Evolutionary conservation across 2,888 invertebrate genomes (phyloP).

Genomic region (Drosophila nigritarsus): DNA sequence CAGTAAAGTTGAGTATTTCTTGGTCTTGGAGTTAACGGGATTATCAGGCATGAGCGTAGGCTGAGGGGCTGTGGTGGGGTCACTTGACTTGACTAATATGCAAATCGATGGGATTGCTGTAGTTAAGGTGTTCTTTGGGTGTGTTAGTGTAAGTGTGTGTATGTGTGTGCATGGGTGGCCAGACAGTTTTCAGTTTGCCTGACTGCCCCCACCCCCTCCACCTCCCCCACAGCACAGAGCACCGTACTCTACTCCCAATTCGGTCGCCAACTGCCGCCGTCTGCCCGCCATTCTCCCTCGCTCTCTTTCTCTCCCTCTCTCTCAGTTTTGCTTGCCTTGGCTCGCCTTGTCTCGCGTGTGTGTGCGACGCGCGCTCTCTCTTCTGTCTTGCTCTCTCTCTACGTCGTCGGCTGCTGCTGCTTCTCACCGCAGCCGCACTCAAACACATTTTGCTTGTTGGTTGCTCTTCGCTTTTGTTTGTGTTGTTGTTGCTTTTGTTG

Average conservation of each 20-base stretch:
- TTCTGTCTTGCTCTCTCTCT: constrained; percentile 53
- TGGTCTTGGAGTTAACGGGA: constrained; percentile 1
- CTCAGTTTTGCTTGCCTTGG: constrained; percentile 46
- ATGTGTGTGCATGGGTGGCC: constrained; percentile 58
- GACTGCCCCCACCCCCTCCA: constrained; percentile 1
- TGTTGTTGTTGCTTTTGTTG: constrained; percentile 60
- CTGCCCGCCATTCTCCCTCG: constrained; percentile 55
- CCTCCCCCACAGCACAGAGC: constrained; percentile 16
- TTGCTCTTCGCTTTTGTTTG: constrained; percentile 78
- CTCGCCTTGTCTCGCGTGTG: constrained; percentile 69
- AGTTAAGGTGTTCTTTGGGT: constrained; percentile 42
- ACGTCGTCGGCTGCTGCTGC: constrained; percentile 39
- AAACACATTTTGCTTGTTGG: constrained; percentile 76
- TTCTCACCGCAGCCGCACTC: constrained; percentile 74
- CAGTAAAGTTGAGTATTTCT: constrained; percentile 8
- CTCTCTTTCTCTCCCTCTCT: constrained; percentile 20
- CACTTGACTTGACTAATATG: constrained; percentile 60
- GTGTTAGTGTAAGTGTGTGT: constrained; percentile 2
- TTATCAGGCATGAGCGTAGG: neutral
- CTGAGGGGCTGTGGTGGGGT: neutral
- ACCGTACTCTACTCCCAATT: constrained; percentile 45
- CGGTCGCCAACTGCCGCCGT: constrained; percentile 60
- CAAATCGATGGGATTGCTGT: constrained; percentile 57
- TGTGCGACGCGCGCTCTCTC: constrained; percentile 72
- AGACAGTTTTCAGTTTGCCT: constrained; percentile 58